Base-by-base conservation (phyloP, 1,140 invertebrate genomes). In the Heliconius melpomene region DNA sequence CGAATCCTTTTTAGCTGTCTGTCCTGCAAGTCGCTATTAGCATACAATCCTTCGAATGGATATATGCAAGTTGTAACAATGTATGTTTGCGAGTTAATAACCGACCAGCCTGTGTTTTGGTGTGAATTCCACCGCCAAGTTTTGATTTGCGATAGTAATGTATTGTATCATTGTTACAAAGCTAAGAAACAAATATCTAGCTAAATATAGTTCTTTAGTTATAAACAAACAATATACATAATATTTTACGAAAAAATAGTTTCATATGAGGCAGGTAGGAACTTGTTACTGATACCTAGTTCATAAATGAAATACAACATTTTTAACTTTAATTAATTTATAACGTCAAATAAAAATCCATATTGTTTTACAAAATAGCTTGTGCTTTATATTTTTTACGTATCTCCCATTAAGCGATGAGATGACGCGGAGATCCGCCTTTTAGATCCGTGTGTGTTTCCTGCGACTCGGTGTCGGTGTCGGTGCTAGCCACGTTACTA, bases 381-480 rank as follows among this genome's bases (percentile, higher is more conserved):
- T 36, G 36, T 72, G 36, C 29, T 71, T 66, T 54, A 70, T 73
- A 66, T 76, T 80, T 77, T 77, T 77, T 76, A 78, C 74, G 7
- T 52, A 74, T 75, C 72, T 54, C 29, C 75, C 50, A 77, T 80
- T 74, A 73, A 71, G 75, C 29, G 38, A 40, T 72, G 66, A 71
- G 82, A 83, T 81, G 76, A 84, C 79, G 85, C 83, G 85, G 86
- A 88, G 87, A 88, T 88, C 87, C 87, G 84, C 57, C 57, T 81
- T 26, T 74, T 32, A 84, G 82, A 88, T 88, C 85, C 86, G 86
- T 81, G 82, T 86, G 76, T 74, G 72, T 81, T 83, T 85, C 84
- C 83, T 81, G 78, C 77, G 79, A 82, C 20, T 23, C 54, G 7
- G n/a, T 57, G 54, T 29, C 5, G 32, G 6, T 36, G 32, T 7